phyloP scores from a whole-genome alignment of 2,797 vertebrate genomes.

The Ctenosaura bakeri region DNA sequence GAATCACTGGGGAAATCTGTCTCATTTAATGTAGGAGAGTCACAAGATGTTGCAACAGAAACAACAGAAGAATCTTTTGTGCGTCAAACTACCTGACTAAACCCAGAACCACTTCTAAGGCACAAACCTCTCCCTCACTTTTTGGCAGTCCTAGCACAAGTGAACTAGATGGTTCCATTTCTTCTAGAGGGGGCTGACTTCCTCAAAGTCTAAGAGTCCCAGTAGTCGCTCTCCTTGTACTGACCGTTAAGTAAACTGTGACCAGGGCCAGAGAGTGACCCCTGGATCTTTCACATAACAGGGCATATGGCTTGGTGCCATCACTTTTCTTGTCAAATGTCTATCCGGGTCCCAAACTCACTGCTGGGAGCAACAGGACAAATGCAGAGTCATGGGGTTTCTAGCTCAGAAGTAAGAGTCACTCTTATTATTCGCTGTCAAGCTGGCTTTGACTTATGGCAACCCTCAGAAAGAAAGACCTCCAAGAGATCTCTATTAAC shows the following conservation, averaged over 20 bases:
- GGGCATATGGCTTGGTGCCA: not conserved
- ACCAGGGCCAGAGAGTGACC: too few species aligned
- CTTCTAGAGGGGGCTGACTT: not conserved
- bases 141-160: too few species aligned
- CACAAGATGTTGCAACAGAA: not conserved
- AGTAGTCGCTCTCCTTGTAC: not conserved
- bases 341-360: not conserved
- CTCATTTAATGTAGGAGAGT: not conserved
- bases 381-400: too few species aligned
- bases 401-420: too few species aligned
- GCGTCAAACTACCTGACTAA: not conserved
- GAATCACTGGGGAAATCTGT: too few species aligned
- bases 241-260: not conserved
- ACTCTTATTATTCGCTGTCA: too few species aligned
- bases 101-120: not conserved
- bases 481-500: too few species aligned
- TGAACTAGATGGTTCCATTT: not conserved
- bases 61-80: not conserved
- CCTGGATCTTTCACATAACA: not conserved
- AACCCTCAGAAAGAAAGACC: too few species aligned
- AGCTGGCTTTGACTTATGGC: too few species aligned
- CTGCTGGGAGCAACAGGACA: not conserved
- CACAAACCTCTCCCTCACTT: not conserved
- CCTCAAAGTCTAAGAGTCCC: not conserved
- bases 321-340: not conserved